Base-by-base conservation (phyloP, 37 sponge, comb jelly and placozoan species). In the Chondrosia reniformis region DNA sequence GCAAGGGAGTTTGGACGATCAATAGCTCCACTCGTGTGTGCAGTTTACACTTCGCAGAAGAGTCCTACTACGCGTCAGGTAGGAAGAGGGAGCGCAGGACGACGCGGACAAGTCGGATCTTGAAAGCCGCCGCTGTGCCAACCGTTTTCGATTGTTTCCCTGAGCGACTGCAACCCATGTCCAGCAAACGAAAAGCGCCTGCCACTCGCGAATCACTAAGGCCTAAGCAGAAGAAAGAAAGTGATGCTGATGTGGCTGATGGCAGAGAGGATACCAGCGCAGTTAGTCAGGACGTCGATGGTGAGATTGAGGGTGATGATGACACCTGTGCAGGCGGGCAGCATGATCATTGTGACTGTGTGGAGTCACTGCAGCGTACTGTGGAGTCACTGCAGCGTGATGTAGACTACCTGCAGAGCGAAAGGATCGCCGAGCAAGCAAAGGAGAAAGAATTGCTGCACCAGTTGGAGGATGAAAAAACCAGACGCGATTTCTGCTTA, bases 261-360 rank as follows among this genome's bases (percentile, higher is more conserved):
- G 63, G 27, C 63, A 12, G 27, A 62, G 63, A 24, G 27, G 63
- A 62, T 62, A 22, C 63, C 63, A 62, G 27, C 63, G 27, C 63
- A 12, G 8, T 22, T 9, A 62, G 63, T 62, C n/a, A 62, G 54
- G 63, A 62, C 63, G 27, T 62, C 27, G 63, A 62, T 62, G 63
- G 63, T 62, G 63, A 62, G 27, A 12, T 62, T 12, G 63, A 62
- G 17, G 63, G 27, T 24, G 63, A 62, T 24, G 27, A 12, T 62
- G 63, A 62, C 63, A 62, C 63, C 27, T 62, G 25, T 62, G 17
- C 63, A 62, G 27, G 54, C 54, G 15, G 17, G 63, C 63, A 62
- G 27, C 63, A 62, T 62, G 63, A 62, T 62, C 63, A 62, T 62
- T 62, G 63, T 62, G 63, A 62, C 25, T 62, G 63, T 62, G 44